These are phyloP conservation scores for Silvanus unidentatus DNA, from an alignment of 2,888 invertebrate species.

Conservation along the genomic window DNA sequence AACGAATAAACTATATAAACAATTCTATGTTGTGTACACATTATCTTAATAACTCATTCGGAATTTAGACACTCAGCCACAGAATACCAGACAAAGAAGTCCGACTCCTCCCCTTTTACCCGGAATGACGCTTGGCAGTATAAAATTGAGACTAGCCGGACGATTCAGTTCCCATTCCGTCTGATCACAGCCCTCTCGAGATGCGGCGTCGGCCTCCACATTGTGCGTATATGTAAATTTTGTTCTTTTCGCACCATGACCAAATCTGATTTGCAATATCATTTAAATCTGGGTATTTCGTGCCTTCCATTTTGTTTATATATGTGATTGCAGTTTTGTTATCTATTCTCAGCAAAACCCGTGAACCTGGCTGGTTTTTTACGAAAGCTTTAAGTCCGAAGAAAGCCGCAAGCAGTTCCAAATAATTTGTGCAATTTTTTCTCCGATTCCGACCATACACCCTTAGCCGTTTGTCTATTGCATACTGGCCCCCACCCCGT, in stretches of 20 bases:
- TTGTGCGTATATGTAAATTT: conserved; percentile 11
- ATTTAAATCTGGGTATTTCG: conserved; percentile 8
- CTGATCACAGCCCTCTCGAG: conserved; percentile 3
- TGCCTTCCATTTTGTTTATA: conserved; percentile 11
- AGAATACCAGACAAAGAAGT: conserved; percentile 14
- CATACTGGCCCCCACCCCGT: too few species aligned
- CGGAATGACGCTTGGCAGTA: too few species aligned
- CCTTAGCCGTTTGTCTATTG: too few species aligned
- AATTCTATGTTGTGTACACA: too few species aligned
- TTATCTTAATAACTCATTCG: too few species aligned
- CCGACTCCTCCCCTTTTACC: too few species aligned
- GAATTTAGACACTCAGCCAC: too few species aligned
- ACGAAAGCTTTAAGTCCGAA: conserved; percentile 7
- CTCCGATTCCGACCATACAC: neutral
- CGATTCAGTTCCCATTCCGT: conserved; percentile 5
- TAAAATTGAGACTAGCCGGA: neutral
- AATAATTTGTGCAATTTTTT: conserved; percentile 1
- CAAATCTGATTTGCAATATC: conserved; percentile 7
- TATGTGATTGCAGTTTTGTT: conserved; percentile 12
- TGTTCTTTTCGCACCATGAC: conserved; percentile 13
- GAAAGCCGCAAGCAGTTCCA: conserved; percentile 7
- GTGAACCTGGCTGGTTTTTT: neutral
- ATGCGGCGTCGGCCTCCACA: too few species aligned
- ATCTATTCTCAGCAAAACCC: conserved; percentile 8
- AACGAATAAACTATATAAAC: too few species aligned